These are phyloP conservation scores for Corynorhinus townsendii DNA, from an alignment of 2,113 vertebrate species.

Conservation along the genomic window DNA sequence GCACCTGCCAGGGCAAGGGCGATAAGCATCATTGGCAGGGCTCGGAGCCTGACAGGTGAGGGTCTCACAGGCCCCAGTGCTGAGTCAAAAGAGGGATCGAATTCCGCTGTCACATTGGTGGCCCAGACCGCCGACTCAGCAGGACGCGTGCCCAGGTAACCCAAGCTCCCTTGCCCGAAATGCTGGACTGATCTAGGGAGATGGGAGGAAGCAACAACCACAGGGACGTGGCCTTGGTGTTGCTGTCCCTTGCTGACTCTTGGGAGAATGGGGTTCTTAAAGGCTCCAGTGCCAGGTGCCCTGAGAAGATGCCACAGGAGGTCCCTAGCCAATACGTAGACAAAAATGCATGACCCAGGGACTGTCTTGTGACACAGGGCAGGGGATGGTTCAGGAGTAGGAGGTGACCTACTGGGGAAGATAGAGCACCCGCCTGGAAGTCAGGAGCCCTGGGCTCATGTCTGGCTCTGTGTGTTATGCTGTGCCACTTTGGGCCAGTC, in stretches of 20 bases:
- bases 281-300: neutral
- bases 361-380: neutral
- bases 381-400: neutral
- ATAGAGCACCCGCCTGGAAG: neutral
- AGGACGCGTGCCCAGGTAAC: slow-evolving; percentile 37
- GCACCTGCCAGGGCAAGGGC: slow-evolving; percentile 36
- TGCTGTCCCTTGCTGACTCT: neutral
- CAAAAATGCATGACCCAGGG: neutral
- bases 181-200: neutral
- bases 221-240: neutral
- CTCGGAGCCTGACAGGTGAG: slow-evolving; percentile 53
- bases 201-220: neutral
- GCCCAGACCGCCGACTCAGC: slow-evolving; percentile 38
- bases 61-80: slow-evolving; percentile 41
- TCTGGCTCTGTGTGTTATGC: neutral
- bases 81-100: slow-evolving; percentile 68
- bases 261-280: neutral
- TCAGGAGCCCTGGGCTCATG: neutral
- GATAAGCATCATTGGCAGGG: slow-evolving; percentile 57
- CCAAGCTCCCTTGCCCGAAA: slow-evolving; percentile 42
- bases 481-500: neutral
- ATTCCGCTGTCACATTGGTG: slow-evolving; percentile 61
- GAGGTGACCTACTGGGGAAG: neutral
- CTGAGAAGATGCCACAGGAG: neutral
- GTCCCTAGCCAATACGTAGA: neutral